These are phyloP conservation scores for Sinonovacula constricta DNA, from an alignment of 1,140 invertebrate species.

Conservation along the genomic window DNA sequence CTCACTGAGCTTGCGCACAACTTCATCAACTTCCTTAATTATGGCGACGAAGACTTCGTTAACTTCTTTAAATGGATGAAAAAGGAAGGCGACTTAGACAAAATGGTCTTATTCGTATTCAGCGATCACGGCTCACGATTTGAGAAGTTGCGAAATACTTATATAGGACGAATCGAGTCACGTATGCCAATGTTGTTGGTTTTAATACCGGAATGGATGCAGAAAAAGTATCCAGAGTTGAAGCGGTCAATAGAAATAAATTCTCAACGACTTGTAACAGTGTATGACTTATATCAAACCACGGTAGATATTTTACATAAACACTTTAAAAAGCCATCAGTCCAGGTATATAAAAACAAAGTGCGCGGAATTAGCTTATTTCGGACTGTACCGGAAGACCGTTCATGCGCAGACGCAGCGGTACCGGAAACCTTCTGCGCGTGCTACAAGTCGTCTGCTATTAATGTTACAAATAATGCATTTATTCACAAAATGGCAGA, in stretches of 20 bases:
- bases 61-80: slow-evolving; percentile 21
- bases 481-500: too few relatives aligned
- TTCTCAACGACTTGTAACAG: background rate
- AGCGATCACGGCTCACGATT: slow-evolving; percentile 8
- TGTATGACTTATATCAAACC: slow-evolving; percentile 9
- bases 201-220: background rate
- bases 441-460: background rate
- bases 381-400: background rate
- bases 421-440: slow-evolving; percentile 16
- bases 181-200: slow-evolving; percentile 16
- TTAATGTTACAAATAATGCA: too few relatives aligned
- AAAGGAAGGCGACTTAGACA: slow-evolving; percentile 3
- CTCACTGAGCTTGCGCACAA: background rate
- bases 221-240: background rate
- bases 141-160: background rate
- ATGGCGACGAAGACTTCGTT: background rate
- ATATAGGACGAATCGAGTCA: slow-evolving; percentile 9
- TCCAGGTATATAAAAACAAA: background rate
- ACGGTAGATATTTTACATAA: background rate
- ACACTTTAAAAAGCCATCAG: background rate
- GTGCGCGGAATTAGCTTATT: slow-evolving; percentile 12
- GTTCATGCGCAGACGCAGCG: slow-evolving; percentile 1
- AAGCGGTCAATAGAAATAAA: background rate
- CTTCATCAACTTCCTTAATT: background rate
- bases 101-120: slow-evolving; percentile 1